phyloP scores from a whole-genome alignment of 2,113 vertebrate genomes.

The Andinoacara biseriatus region DNA sequence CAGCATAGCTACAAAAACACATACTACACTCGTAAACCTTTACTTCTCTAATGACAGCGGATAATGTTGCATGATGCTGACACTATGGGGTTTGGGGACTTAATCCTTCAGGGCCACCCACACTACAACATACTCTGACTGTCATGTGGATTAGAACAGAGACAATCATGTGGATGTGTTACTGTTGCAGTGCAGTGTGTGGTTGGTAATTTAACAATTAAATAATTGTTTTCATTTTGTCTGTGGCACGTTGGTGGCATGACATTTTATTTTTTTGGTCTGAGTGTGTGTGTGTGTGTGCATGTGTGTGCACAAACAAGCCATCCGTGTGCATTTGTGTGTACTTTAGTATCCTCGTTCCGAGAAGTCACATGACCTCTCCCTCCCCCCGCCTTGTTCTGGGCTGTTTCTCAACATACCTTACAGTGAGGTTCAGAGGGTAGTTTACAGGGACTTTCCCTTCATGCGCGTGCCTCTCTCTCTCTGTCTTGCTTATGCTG shows the following conservation, averaged over 20 bases:
- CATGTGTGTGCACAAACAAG: slow-evolving; percentile 44
- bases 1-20: slow-evolving; percentile 19
- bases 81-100: slow-evolving; percentile 21
- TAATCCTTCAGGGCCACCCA: slow-evolving; percentile 26
- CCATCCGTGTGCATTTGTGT: slow-evolving; percentile 53
- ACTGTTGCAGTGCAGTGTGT: background rate
- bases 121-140: background rate
- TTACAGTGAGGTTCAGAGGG: slow-evolving; percentile 77
- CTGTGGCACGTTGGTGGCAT: slow-evolving; percentile 14
- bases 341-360: slow-evolving; percentile 76
- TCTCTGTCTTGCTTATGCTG: slow-evolving; percentile 44
- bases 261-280: slow-evolving; percentile 14
- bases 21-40: background rate
- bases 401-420: slow-evolving; percentile 82
- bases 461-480: slow-evolving; percentile 51
- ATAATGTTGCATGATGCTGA: slow-evolving; percentile 17
- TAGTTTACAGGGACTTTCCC: slow-evolving; percentile 83
- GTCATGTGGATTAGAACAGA: slow-evolving; percentile 27
- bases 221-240: slow-evolving; percentile 2
- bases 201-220: background rate
- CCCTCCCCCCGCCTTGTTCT: slow-evolving; percentile 39
- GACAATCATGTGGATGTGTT: background rate
- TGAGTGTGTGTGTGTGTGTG: slow-evolving; percentile 15
- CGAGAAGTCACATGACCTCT: slow-evolving; percentile 83
- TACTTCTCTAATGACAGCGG: slow-evolving; percentile 22